Conservation (phyloP, 2,113 vertebrate species). For the Megaceryle maxima region DNA sequence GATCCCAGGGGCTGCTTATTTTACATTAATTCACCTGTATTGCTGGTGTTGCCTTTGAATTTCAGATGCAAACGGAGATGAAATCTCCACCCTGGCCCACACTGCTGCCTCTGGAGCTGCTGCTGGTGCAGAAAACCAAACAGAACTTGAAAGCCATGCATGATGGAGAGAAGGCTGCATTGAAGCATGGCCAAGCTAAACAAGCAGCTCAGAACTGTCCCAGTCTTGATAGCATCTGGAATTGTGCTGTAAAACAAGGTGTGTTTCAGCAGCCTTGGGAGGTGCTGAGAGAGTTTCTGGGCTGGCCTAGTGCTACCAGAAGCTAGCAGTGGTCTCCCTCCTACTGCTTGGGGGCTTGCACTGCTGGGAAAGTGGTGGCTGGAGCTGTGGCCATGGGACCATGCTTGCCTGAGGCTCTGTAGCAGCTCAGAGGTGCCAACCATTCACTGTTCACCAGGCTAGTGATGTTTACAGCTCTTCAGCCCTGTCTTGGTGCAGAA, state of each 20-base stretch:
- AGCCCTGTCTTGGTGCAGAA: background rate
- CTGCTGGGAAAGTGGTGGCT: background rate
- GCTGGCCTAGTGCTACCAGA: background rate
- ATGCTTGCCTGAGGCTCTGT: accelerated
- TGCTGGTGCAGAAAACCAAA: background rate
- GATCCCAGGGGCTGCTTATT: background rate
- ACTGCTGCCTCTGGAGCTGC: background rate
- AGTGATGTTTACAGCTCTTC: background rate
- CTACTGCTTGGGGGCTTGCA: background rate
- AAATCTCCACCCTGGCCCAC: background rate
- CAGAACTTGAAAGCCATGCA: accelerated
- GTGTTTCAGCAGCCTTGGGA: background rate
- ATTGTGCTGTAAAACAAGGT: background rate
- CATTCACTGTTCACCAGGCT: accelerated
- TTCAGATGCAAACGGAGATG: background rate
- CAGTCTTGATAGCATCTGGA: background rate
- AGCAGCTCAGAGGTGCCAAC: background rate
- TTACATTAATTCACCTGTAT: accelerated
- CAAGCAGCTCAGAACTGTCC: background rate
- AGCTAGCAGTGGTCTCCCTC: background rate
- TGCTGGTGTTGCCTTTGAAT: background rate
- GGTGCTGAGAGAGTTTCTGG: background rate
- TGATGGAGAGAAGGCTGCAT: accelerated
- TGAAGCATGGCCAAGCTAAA: background rate
- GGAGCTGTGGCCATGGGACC: background rate